Conservation (phyloP, 2,113 vertebrate species). For the Pseudonaja textilis region DNA sequence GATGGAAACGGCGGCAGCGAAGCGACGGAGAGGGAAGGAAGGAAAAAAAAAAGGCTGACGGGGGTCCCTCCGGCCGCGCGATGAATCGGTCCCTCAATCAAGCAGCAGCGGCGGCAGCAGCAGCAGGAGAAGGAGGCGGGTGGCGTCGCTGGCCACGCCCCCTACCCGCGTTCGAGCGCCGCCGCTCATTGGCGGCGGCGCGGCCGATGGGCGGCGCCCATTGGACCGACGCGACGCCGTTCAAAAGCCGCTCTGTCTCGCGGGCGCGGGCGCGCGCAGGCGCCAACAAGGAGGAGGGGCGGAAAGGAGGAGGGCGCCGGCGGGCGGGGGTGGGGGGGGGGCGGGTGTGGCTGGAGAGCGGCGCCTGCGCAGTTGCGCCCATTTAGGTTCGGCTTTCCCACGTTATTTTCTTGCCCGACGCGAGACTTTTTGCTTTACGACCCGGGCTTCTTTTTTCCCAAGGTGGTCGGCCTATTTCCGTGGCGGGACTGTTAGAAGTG, state of each 20-base stretch:
- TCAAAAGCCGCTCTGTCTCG: neutral
- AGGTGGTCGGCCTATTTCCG: too few relatives aligned
- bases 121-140: neutral
- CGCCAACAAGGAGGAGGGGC: too few relatives aligned
- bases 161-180: slow-evolving; percentile 7
- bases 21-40: neutral
- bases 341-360: neutral
- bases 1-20: neutral
- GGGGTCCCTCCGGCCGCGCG: slow-evolving; percentile 35
- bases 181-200: slow-evolving; percentile 26
- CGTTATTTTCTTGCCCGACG: neutral
- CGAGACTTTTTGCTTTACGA: neutral
- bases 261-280: neutral
- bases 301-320: neutral
- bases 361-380: neutral
- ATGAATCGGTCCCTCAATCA: slow-evolving; percentile 25
- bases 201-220: neutral
- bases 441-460: too few relatives aligned
- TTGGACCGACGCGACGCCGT: neutral
- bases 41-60: too few relatives aligned
- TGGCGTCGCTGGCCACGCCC: slow-evolving; percentile 9
- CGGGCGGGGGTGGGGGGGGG: neutral
- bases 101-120: neutral
- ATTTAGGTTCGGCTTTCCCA: neutral
- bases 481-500: too few relatives aligned